phyloP scores from a whole-genome alignment of 1,140 invertebrate species.

The Tetramorium alpestre region DNA sequence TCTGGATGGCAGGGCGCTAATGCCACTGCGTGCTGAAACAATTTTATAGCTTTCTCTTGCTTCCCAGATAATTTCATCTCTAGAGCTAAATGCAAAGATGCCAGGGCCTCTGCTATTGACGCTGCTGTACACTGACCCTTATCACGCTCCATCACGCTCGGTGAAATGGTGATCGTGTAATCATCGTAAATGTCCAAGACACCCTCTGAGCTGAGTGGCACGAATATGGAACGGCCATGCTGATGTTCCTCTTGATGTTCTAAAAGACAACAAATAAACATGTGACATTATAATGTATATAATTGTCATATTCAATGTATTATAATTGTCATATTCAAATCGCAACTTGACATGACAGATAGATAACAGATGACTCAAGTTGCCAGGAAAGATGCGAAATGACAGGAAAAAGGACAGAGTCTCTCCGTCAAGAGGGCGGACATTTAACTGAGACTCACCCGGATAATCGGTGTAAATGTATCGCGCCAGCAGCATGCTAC shows the following conservation, averaged over 20 bases:
- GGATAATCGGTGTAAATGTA: constrained; percentile 70
- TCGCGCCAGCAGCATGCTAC: constrained; percentile 72
- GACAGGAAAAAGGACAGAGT: no score
- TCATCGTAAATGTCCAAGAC: constrained; percentile 81
- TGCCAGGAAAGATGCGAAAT: no score
- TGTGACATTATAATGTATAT: neutral
- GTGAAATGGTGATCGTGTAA: constrained; percentile 71
- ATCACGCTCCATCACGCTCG: constrained; percentile 54
- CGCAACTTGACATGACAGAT: no score
- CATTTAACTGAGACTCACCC: constrained; percentile 54
- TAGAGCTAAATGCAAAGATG: constrained; percentile 92
- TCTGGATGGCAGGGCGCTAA: constrained; percentile 96
- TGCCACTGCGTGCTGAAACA: constrained; percentile 96
- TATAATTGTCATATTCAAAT: neutral
- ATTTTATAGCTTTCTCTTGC: constrained; percentile 93
- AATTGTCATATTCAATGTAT: neutral
- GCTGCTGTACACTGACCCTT: constrained; percentile 74
- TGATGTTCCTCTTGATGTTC: constrained; percentile 58
- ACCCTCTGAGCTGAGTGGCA: constrained; percentile 77
- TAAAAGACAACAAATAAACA: constrained; percentile 44
- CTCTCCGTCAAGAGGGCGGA: no score
- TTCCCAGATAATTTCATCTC: constrained; percentile 94
- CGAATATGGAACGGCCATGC: constrained; percentile 61
- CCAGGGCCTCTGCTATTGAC: constrained; percentile 90
- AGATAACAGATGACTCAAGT: no score